phyloP scores from a whole-genome alignment of 1,140 invertebrate species.

The Atta colombica region DNA sequence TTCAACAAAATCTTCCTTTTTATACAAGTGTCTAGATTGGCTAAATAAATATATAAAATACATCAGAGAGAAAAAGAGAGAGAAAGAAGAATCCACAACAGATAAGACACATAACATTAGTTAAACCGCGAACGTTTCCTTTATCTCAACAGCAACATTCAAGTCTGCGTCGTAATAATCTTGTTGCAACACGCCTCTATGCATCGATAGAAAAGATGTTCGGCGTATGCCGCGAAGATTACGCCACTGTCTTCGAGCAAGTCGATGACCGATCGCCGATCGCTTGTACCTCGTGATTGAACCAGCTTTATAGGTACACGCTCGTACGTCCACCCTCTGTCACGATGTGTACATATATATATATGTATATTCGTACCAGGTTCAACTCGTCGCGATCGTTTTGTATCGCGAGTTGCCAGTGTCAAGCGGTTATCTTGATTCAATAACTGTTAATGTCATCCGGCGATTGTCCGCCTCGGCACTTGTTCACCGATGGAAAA shows the following conservation, averaged over 20 bases:
- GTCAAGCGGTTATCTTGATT: constrained; percentile 79
- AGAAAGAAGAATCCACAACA: background rate
- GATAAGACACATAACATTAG: constrained; percentile 14
- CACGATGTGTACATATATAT: constrained; percentile 40
- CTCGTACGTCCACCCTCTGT: constrained; percentile 70
- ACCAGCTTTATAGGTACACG: constrained; percentile 62
- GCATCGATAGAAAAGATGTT: constrained; percentile 47
- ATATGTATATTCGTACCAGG: constrained; percentile 72
- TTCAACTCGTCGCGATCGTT: constrained; percentile 72
- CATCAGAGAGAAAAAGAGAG: background rate
- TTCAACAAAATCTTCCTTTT: too few species aligned
- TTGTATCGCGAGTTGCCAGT: constrained; percentile 45
- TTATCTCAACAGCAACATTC: constrained; percentile 26
- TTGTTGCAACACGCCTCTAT: constrained; percentile 46
- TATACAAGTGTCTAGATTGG: too few species aligned
- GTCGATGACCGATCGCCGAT: constrained; percentile 60
- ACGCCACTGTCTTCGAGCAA: constrained; percentile 71
- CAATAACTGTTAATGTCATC: constrained; percentile 82
- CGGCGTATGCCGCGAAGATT: constrained; percentile 59
- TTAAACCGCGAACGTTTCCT: constrained; percentile 16
- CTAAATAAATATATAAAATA: constrained; percentile 7
- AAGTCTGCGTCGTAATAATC: constrained; percentile 52
- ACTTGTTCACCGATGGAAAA: constrained; percentile 63
- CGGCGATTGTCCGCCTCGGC: constrained; percentile 66
- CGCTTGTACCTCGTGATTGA: constrained; percentile 78